These are phyloP conservation scores for Eulemur albifrons DNA, from an alignment of 2,797 vertebrate genomes.

Conservation along the genomic window DNA sequence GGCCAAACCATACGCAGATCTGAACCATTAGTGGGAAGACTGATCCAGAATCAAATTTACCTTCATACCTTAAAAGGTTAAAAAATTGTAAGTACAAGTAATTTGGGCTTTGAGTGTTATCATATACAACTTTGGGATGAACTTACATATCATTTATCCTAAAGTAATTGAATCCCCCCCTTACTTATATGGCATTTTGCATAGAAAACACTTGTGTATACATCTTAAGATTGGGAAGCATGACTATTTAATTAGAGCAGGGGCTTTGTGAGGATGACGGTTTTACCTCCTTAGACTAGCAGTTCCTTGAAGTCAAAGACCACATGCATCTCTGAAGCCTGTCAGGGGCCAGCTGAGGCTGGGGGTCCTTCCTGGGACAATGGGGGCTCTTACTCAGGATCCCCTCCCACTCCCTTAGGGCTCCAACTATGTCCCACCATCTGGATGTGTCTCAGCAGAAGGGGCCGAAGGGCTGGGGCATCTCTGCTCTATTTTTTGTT, in stretches of 20 bases:
- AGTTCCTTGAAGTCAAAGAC: not conserved
- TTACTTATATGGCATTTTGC: not conserved
- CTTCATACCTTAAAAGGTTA: constrained; percentile 90
- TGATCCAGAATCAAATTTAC: constrained; percentile 89
- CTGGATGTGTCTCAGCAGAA: not conserved
- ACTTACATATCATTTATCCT: not conserved
- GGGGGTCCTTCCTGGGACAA: not conserved
- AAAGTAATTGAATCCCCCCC: not conserved
- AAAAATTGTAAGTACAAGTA: constrained; percentile 4
- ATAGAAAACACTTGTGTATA: not conserved
- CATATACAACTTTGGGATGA: not conserved
- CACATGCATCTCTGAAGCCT: not conserved
- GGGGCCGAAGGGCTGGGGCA: not conserved
- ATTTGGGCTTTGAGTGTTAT: not conserved
- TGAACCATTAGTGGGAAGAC: constrained; percentile 90
- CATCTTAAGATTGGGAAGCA: not conserved
- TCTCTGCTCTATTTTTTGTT: not conserved
- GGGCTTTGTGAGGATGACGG: not conserved
- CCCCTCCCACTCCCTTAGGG: not conserved
- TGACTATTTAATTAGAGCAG: not conserved
- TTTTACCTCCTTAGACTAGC: not conserved
- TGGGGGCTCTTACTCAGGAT: not conserved
- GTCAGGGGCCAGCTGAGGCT: not conserved
- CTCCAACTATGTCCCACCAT: not conserved
- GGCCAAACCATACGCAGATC: constrained; percentile 91